Conservation (phyloP, 2,888 invertebrate species). For the Sminthurinus aureus region DNA sequence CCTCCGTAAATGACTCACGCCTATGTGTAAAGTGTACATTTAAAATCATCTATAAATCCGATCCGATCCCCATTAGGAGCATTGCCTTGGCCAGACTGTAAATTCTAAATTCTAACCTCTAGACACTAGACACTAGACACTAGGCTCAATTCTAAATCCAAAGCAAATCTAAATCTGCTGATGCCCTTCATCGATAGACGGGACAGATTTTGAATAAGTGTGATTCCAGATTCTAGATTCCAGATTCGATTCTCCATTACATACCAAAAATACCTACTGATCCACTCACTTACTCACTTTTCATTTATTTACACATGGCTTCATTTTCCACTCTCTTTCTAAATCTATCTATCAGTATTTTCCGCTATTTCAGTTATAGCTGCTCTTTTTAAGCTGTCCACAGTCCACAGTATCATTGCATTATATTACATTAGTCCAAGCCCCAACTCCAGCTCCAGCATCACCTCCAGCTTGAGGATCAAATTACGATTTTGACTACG, state of each 20-base stretch:
- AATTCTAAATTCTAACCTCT: constrained; percentile 9
- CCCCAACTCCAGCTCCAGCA: not conserved
- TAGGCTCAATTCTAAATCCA: not conserved
- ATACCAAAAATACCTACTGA: not conserved
- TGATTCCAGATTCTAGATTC: not conserved
- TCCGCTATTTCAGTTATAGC: constrained; percentile 1
- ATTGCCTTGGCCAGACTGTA: too few relatives aligned
- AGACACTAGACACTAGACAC: not conserved
- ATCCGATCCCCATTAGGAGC: constrained; percentile 36
- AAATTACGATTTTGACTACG: not conserved
- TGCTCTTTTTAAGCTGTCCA: constrained; percentile 11
- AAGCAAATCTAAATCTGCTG: constrained; percentile 46
- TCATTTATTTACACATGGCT: constrained; percentile 16
- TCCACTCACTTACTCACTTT: constrained; percentile 7
- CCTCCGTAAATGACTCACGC: constrained; percentile 34
- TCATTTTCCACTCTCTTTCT: not conserved
- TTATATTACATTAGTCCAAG: constrained; percentile 32
- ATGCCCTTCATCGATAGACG: constrained; percentile 41
- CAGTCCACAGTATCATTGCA: not conserved
- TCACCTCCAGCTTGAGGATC: not conserved
- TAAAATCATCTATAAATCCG: not conserved
- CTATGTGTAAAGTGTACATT: not conserved
- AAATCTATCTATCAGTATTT: constrained; percentile 30
- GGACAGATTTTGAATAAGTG: not conserved
- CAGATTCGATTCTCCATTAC: not conserved